A percentile compares a stretch with the other conserved stretches of the same genome.
phyloP scores from a whole-genome alignment of 2,113 vertebrate genomes.

The Oryzias celebensis region DNA sequence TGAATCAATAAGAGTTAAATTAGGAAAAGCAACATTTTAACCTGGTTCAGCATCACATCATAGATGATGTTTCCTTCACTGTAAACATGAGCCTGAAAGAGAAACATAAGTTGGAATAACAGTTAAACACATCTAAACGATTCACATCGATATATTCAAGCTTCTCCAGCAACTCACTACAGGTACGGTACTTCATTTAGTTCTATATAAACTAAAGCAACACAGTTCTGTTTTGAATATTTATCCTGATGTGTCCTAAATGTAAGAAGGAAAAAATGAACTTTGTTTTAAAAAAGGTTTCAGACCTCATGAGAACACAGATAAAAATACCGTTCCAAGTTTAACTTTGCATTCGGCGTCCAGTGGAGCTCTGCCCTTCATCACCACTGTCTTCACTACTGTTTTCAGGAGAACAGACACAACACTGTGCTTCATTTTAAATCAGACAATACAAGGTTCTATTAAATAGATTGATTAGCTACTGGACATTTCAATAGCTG shows the following conservation, averaged over 20 bases:
- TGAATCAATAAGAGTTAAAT: too few relatives aligned
- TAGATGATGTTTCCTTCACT: conserved; percentile 83
- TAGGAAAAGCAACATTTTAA: neutral
- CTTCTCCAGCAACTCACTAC: too few relatives aligned
- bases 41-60: conserved; percentile 90
- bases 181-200: too few relatives aligned
- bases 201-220: too few relatives aligned
- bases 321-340: conserved; percentile 79
- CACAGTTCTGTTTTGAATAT: too few relatives aligned
- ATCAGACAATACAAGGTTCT: too few relatives aligned
- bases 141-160: too few relatives aligned
- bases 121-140: too few relatives aligned
- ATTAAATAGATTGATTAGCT: too few relatives aligned
- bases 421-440: neutral
- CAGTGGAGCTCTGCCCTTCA: conserved; percentile 89
- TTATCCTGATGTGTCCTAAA: too few relatives aligned
- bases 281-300: neutral
- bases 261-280: too few relatives aligned
- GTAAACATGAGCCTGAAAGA: conserved; percentile 84
- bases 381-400: conserved; percentile 81
- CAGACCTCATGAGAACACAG: neutral
- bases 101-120: neutral
- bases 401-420: conserved; percentile 60
- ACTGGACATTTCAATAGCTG: too few relatives aligned
- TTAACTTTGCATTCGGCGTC: conserved; percentile 85